phyloP scores from a whole-genome alignment of 2,888 invertebrate genomes.

The Amiota minor region DNA sequence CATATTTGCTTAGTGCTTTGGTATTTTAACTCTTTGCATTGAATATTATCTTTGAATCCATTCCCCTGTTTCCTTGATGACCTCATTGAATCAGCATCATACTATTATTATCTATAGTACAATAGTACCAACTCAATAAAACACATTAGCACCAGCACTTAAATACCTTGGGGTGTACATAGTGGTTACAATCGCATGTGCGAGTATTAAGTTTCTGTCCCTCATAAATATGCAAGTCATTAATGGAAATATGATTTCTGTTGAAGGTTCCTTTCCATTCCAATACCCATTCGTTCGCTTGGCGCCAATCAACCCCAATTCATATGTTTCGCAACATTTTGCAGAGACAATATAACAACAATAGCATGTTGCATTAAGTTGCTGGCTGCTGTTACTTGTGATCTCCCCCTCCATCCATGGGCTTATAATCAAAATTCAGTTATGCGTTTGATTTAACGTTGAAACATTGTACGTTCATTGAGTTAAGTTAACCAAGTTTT shows the following conservation, averaged over 20 bases:
- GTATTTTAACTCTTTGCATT: background rate
- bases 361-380: constrained; percentile 15
- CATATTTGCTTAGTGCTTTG: constrained; percentile 23
- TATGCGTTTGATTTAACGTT: constrained; percentile 15
- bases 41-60: background rate
- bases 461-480: background rate
- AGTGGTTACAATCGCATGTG: background rate
- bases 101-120: no score
- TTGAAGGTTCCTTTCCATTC: constrained; percentile 43
- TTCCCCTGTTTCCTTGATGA: background rate
- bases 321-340: constrained; percentile 2
- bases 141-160: constrained; percentile 17
- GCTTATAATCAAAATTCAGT: constrained; percentile 23
- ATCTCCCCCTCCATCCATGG: background rate
- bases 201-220: background rate
- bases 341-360: background rate
- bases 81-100: background rate
- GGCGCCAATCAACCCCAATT: constrained; percentile 12
- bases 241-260: constrained; percentile 63
- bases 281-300: background rate
- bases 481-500: background rate
- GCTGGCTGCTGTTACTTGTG: background rate
- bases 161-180: constrained; percentile 17
- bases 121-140: background rate
- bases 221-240: constrained; percentile 66